Conservation (phyloP, 2,797 vertebrate species). For the Triplophysa yarkandensis region DNA sequence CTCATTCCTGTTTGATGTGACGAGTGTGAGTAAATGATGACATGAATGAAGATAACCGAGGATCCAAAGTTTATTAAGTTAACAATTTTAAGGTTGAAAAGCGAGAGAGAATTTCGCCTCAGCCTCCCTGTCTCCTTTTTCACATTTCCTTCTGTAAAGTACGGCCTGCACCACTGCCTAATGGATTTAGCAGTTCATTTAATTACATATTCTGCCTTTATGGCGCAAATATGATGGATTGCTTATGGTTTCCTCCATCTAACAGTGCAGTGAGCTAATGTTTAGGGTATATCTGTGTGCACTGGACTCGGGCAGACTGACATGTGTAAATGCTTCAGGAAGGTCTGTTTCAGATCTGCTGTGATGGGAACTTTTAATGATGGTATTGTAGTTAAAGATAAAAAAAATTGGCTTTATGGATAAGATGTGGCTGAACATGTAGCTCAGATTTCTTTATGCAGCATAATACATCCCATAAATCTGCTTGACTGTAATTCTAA, state of each 20-base stretch:
- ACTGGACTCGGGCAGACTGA: slow-evolving; percentile 3
- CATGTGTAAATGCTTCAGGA: slow-evolving; percentile 5
- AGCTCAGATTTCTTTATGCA: background rate
- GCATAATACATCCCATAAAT: background rate
- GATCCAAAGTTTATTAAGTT: background rate
- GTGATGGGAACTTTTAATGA: slow-evolving; percentile 9
- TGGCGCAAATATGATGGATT: slow-evolving; percentile 42
- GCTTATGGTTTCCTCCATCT: slow-evolving; percentile 11
- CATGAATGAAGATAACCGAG: background rate
- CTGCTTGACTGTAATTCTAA: background rate
- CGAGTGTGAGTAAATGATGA: too few relatives aligned
- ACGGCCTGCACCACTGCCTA: slow-evolving; percentile 15
- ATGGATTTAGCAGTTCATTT: slow-evolving; percentile 46
- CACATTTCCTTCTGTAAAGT: slow-evolving; percentile 17
- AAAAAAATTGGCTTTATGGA: background rate
- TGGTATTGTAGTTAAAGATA: background rate
- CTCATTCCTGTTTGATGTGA: too few relatives aligned
- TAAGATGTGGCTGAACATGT: background rate
- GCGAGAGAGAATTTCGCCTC: slow-evolving; percentile 5
- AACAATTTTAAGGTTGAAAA: background rate
- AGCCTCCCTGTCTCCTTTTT: slow-evolving; percentile 24
- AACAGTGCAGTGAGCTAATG: slow-evolving; percentile 25
- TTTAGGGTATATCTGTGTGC: background rate
- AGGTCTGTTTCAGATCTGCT: slow-evolving; percentile 24
- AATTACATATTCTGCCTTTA: slow-evolving; percentile 46